A percentile compares a stretch with the other conserved stretches of the same genome.
These are phyloP conservation scores for Pinna nobilis DNA, from an alignment of 1,140 invertebrate genomes.

Conservation along the genomic window DNA sequence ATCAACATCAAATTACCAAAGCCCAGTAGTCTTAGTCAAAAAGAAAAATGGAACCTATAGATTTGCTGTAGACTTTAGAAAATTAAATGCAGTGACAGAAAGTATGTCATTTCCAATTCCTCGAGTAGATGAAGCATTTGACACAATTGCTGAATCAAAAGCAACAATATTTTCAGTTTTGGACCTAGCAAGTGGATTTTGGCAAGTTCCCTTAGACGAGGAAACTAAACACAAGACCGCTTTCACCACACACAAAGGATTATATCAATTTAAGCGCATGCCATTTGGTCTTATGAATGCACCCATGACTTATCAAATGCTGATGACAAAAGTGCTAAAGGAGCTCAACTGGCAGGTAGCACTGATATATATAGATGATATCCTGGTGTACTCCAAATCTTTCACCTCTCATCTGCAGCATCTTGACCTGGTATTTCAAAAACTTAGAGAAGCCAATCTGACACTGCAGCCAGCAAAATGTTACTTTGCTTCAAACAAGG, in stretches of 20 bases:
- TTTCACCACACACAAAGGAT: conserved; percentile 33
- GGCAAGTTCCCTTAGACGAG: conserved; percentile 39
- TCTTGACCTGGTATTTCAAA: conserved; percentile 38
- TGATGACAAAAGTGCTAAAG: conserved; percentile 39
- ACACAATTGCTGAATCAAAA: conserved; percentile 24
- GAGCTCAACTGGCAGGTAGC: conserved; percentile 28
- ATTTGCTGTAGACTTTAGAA: conserved; percentile 47
- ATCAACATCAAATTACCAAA: conserved; percentile 21
- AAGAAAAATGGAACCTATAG: conserved; percentile 35
- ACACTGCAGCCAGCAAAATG: conserved; percentile 44
- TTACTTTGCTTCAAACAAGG: conserved; percentile 9
- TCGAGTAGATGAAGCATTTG: conserved; percentile 34
- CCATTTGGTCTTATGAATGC: conserved; percentile 48
- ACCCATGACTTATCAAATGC: conserved; percentile 24
- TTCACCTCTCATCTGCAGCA: conserved; percentile 38
- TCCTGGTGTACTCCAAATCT: conserved; percentile 36
- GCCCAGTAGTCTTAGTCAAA: conserved; percentile 42
- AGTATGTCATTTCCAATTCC: conserved; percentile 34
- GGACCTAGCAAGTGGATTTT: conserved; percentile 42
- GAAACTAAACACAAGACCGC: conserved; percentile 37
- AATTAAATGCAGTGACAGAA: conserved; percentile 40
- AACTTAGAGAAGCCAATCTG: conserved; percentile 40
- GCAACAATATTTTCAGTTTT: conserved; percentile 33
- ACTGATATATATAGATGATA: conserved; percentile 49
- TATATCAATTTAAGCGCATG: conserved; percentile 37